These are phyloP conservation scores for Nothoprocta perdicaria DNA, from an alignment of 2,113 vertebrate species.

Conservation along the genomic window DNA sequence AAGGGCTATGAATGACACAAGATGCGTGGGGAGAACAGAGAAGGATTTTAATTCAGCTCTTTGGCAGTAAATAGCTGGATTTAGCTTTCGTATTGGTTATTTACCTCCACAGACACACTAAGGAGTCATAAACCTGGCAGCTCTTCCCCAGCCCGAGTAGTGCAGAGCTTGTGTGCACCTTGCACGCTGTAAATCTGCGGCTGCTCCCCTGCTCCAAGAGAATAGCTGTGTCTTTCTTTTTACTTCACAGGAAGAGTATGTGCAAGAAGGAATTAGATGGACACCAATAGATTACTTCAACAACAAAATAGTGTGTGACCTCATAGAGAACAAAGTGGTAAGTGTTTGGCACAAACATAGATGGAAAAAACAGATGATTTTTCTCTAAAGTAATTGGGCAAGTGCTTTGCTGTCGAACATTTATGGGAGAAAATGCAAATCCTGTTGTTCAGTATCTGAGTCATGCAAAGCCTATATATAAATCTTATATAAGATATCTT, in stretches of 20 bases:
- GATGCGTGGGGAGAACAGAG: neutral
- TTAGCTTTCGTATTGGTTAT: neutral
- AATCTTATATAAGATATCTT: constrained; percentile 54
- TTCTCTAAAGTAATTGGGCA: neutral
- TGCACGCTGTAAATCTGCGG: neutral
- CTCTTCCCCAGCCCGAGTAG: neutral
- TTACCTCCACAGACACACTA: neutral
- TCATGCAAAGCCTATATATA: constrained; percentile 55
- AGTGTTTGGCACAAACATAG: constrained; percentile 48
- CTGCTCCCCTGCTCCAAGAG: neutral
- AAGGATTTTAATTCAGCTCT: neutral
- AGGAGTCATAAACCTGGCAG: neutral
- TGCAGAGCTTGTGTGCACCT: neutral
- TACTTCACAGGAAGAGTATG: constrained; percentile 88
- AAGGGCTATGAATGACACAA: constrained; percentile 13
- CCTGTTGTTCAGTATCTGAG: constrained; percentile 55
- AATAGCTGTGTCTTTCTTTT: constrained; percentile 18
- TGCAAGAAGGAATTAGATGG: constrained; percentile 95
- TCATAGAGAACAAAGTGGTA: constrained; percentile 95
- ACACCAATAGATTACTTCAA: constrained; percentile 94
- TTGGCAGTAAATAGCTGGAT: neutral
- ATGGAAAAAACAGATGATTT: neutral
- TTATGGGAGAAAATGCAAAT: constrained; percentile 48
- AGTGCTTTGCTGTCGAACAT: constrained; percentile 4
- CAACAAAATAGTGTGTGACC: constrained; percentile 96